Conservation (phyloP, 2,797 vertebrate genomes). For the Pempheris klunzingeri region DNA sequence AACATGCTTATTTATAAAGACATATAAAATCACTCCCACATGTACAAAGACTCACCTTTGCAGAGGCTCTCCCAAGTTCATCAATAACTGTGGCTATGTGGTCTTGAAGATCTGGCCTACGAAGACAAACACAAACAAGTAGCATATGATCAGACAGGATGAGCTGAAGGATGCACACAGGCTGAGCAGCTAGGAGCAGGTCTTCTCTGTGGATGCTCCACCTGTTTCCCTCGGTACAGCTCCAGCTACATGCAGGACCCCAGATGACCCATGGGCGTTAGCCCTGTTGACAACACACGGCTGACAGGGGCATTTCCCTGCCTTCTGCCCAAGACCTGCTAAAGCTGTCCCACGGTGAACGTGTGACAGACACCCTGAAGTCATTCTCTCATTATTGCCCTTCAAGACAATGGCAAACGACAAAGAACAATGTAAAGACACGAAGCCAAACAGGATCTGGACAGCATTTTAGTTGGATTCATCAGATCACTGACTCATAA, state of each 20-base stretch:
- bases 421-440: background rate
- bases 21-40: background rate
- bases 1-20: no score
- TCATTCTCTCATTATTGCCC: background rate
- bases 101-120: conserved; percentile 87
- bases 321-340: no score
- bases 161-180: background rate
- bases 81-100: conserved; percentile 89
- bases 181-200: background rate
- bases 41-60: conserved; percentile 83
- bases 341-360: no score
- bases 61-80: conserved; percentile 92
- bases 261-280: background rate
- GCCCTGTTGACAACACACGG: background rate
- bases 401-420: background rate
- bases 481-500: background rate
- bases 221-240: background rate
- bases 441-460: no score
- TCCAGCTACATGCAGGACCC: background rate
- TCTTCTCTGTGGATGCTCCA: background rate
- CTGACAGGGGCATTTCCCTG: background rate
- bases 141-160: background rate
- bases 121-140: conserved; percentile 32
- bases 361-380: background rate
- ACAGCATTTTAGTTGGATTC: no score